A percentile compares a stretch with the other conserved stretches of the same genome.
Evolutionary conservation across 2,888 invertebrate genomes (phyloP).

Genomic region (Cosmia trapezina): DNA sequence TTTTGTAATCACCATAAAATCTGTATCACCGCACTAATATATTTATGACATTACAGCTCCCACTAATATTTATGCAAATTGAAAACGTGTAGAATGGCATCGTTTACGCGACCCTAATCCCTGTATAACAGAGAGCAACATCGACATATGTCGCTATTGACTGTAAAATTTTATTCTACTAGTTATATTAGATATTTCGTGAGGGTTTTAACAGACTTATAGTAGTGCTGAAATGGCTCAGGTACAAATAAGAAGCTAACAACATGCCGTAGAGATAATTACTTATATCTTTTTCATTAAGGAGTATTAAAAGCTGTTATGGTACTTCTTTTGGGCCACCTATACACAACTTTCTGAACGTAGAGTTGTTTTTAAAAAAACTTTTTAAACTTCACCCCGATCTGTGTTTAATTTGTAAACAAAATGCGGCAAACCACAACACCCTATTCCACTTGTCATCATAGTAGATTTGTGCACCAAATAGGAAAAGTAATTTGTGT

Average conservation of each 20-base stretch:
- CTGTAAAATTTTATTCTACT: constrained; percentile 63
- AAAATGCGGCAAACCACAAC: constrained; percentile 72
- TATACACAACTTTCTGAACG: neutral
- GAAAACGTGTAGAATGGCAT: constrained; percentile 88
- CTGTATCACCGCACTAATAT: constrained; percentile 89
- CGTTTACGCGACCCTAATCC: constrained; percentile 87
- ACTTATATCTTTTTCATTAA: neutral
- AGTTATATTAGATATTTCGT: constrained; percentile 37
- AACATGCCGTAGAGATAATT: neutral
- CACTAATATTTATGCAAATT: constrained; percentile 91
- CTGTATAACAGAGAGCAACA: constrained; percentile 71
- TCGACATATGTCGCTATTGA: constrained; percentile 81
- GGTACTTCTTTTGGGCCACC: neutral
- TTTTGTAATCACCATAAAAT: constrained; percentile 90
- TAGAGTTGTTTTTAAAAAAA: constrained; percentile 9
- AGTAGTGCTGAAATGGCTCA: constrained; percentile 1
- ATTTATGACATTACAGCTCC: constrained; percentile 88
- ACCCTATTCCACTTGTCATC: constrained; percentile 87
- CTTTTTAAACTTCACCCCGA: constrained; percentile 19
- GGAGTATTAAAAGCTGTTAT: neutral
- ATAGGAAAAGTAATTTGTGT: constrained; percentile 89
- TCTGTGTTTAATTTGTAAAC: constrained; percentile 50
- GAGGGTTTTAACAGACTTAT: constrained; percentile 7
- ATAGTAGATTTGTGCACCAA: constrained; percentile 80
- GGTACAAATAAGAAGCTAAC: neutral